Evolutionary conservation across 2,113 vertebrate genomes (phyloP).

Genomic region (Sceloporus undulatus): DNA sequence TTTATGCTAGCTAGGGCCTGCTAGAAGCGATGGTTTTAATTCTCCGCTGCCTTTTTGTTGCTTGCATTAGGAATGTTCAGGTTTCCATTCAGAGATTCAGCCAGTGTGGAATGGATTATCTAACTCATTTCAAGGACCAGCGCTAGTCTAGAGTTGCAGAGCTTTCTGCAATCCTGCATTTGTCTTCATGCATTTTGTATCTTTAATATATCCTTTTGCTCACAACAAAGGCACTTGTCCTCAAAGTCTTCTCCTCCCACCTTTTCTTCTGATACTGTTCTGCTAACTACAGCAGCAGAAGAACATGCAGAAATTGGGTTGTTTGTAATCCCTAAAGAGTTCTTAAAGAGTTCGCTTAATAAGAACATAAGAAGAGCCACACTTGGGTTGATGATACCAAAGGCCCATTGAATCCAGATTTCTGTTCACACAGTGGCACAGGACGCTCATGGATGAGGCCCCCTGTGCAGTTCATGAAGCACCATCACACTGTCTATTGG

Average conservation of each 20-base stretch:
- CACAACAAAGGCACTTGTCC: neutral
- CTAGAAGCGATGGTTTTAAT: neutral
- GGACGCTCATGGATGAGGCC: too few species aligned
- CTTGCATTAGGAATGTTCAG: conserved; percentile 89
- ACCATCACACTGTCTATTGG: too few species aligned
- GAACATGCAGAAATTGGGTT: too few species aligned
- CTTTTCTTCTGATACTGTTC: neutral
- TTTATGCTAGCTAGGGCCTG: too few species aligned
- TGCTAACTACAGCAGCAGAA: neutral
- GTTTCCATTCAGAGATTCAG: conserved; percentile 92
- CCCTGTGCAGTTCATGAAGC: too few species aligned
- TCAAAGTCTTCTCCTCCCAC: neutral
- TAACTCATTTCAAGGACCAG: neutral
- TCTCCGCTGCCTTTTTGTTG: neutral
- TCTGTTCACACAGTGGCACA: too few species aligned
- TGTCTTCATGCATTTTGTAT: neutral
- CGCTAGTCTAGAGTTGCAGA: too few species aligned
- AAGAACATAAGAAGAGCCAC: too few species aligned
- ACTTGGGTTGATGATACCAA: too few species aligned
- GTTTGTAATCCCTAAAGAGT: too few species aligned
- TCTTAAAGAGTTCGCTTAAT: too few species aligned
- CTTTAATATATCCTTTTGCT: neutral
- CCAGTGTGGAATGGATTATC: conserved; percentile 81
- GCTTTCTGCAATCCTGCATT: neutral
- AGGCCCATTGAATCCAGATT: too few species aligned